These are phyloP conservation scores for Spea multiplicata DNA, from an alignment of 2,113 vertebrate genomes.

Conservation along the genomic window DNA sequence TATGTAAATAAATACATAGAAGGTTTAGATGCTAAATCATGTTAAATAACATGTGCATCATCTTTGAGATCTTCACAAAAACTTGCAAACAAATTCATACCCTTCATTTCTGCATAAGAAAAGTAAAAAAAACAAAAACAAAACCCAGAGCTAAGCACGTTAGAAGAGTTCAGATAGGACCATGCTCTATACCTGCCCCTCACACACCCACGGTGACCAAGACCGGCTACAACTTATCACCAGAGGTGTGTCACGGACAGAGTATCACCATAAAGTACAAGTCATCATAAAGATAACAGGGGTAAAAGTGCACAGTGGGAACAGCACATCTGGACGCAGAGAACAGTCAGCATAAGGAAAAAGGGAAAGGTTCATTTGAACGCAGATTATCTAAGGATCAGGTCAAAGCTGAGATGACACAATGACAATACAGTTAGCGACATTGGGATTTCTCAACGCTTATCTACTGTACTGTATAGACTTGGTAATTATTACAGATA, in stretches of 20 bases:
- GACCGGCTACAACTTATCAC: background rate
- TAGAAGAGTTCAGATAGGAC: background rate
- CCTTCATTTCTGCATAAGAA: too few species aligned
- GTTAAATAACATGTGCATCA: too few species aligned
- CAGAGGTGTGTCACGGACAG: slow-evolving; percentile 17
- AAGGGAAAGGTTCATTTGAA: background rate
- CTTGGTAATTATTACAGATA: slow-evolving; percentile 12
- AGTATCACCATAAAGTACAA: slow-evolving; percentile 19
- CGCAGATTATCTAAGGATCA: slow-evolving; percentile 3
- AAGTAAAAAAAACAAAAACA: too few species aligned
- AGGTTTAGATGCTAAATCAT: too few species aligned
- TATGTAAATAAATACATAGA: too few species aligned
- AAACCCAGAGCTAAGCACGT: too few species aligned
- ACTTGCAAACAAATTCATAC: too few species aligned
- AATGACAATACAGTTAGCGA: background rate
- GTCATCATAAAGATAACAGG: slow-evolving; percentile 20
- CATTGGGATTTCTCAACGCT: slow-evolving; percentile 13
- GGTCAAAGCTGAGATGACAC: slow-evolving; percentile 22
- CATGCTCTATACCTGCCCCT: slow-evolving; percentile 4
- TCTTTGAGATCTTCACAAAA: too few species aligned
- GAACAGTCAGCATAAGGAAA: slow-evolving; percentile 11
- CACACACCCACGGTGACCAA: slow-evolving; percentile 2
- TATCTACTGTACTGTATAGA: slow-evolving; percentile 18
- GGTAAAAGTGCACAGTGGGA: slow-evolving; percentile 22
- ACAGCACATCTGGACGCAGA: background rate